Base-by-base conservation (phyloP, 2,888 invertebrate genomes). In the Holacanthella duospinosa region DNA sequence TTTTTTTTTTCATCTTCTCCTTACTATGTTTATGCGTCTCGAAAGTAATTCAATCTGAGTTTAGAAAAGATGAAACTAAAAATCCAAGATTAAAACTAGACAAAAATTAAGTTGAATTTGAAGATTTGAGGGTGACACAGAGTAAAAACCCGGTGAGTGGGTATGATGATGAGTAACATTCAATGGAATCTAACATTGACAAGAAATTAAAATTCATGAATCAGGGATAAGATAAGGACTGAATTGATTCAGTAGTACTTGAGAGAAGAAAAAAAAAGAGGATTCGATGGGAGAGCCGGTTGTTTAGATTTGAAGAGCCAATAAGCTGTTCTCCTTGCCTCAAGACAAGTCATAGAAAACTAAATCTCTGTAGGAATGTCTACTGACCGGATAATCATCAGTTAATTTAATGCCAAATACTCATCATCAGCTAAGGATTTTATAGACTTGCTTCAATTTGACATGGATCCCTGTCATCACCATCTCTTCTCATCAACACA, bases 311-410 rank as follows among this genome's bases (percentile, higher is more conserved):
- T 48, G n/a, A 21, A 48, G 4, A 48, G 21, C 4, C 21, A 9
- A 48, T n/a, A 48, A 48, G 48, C 21, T 48, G 48, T 48, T 48
- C 21, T 48, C 48, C 48, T 48, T 48, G 48, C 48, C 48, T 48
- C 48, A 21, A 48, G 48, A n/a, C 48, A 48, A 48, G 48, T 9
- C 4, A 21, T 16, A 36, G 36, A 36, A 36, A 36, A 12, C 36
- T n/a, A n/a, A n/a, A n/a, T 36, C 36, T 36, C 48, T n/a, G 21
- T 48, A n/a, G 48, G 48, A 48, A 48, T 48, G 48, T 48, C 21
- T 21, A 21, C 48, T 48, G 4, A 48, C 12, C 21, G 21, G 48
- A 48, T 36, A 36, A 36, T 36, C 16, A n/a, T 36, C 36, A 12
- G 6, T 36, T 36, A 36, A 36, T 6, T 36, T 36, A 36, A 36